phyloP scores from a whole-genome alignment of 2,113 vertebrate genomes.

The Neopipo cinnamomea region DNA sequence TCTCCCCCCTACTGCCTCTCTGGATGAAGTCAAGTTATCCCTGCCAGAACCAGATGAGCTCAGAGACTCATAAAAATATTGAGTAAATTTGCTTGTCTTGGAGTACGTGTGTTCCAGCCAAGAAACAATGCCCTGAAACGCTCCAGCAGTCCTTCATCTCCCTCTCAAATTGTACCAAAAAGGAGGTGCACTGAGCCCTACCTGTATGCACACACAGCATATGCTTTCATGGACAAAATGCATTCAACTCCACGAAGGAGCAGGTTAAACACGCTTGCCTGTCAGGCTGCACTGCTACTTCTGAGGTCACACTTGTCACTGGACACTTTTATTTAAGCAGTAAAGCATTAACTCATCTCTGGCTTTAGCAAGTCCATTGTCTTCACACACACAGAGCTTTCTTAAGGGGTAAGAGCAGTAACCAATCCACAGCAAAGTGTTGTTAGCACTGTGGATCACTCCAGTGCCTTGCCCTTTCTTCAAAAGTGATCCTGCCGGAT shows the following conservation, averaged over 20 bases:
- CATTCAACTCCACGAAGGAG: rapidly evolving
- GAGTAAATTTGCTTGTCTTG: slow-evolving; percentile 31
- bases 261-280: background rate
- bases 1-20: background rate
- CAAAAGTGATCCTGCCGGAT: background rate
- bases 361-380: background rate
- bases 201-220: background rate
- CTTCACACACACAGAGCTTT: background rate
- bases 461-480: background rate
- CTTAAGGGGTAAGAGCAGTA: background rate
- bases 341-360: background rate
- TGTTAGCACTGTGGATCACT: rapidly evolving
- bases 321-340: background rate
- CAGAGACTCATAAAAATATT: slow-evolving; percentile 10
- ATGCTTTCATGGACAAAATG: background rate
- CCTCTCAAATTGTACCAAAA: background rate
- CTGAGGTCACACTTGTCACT: background rate
- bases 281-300: background rate
- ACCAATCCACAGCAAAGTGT: background rate
- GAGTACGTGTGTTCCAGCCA: background rate
- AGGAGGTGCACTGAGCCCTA: background rate
- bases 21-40: background rate
- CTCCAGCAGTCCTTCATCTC: background rate
- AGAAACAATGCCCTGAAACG: background rate
- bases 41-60: background rate